Percentiles rank a stretch among this genome's conserved stretches.
phyloP scores from a whole-genome alignment of 2,888 invertebrate species.

The Tridacna crocea region DNA sequence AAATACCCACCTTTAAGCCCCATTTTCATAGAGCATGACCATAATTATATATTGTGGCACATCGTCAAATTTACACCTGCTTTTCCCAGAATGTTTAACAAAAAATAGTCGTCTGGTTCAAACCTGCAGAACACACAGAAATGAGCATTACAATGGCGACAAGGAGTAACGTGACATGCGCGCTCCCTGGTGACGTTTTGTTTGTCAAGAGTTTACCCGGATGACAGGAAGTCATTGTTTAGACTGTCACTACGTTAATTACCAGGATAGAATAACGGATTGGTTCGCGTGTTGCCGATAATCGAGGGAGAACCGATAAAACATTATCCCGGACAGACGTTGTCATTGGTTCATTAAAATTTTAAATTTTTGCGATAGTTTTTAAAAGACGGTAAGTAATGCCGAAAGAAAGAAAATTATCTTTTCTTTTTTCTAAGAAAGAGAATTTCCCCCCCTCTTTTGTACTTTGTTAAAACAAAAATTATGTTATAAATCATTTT shows the following conservation, averaged over 20 bases:
- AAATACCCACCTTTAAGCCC: too few species aligned
- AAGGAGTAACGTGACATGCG: conserved; percentile 27
- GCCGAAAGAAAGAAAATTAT: background rate
- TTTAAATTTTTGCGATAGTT: conserved; percentile 7
- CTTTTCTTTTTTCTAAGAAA: background rate
- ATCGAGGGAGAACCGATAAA: conserved; percentile 21
- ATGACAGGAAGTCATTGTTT: conserved; percentile 51
- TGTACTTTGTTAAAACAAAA: too few species aligned
- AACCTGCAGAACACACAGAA: background rate
- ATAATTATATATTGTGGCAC: too few species aligned
- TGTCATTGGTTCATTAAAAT: conserved; percentile 26
- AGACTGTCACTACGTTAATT: conserved; percentile 41
- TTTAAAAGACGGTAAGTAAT: conserved; percentile 17
- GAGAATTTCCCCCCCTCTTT: too few species aligned
- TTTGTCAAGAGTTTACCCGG: conserved; percentile 50
- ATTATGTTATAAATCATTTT: too few species aligned
- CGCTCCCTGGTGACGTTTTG: conserved; percentile 36
- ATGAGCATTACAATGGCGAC: background rate
- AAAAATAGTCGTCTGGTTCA: background rate
- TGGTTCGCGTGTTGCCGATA: conserved; percentile 37
- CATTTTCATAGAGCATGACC: too few species aligned
- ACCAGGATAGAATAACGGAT: conserved; percentile 40
- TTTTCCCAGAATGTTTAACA: background rate
- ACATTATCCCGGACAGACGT: conserved; percentile 1
- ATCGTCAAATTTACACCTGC: background rate